A percentile compares a stretch with the other conserved stretches of the same genome.
phyloP scores from a whole-genome alignment of 37 sponge, comb jelly and placozoan species.

The Axinella damicornis region DNA sequence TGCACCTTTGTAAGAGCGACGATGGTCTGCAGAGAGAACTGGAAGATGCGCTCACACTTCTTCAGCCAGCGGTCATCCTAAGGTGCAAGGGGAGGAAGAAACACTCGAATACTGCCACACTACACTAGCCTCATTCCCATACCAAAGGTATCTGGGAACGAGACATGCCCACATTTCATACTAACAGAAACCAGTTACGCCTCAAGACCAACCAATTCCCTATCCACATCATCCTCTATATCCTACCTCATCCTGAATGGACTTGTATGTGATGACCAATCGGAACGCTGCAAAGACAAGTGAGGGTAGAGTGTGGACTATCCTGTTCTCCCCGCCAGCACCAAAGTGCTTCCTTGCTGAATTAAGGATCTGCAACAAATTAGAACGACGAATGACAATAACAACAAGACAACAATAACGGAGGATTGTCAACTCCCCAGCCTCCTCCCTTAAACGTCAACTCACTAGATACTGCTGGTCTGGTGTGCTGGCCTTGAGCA shows the following conservation, averaged over 20 bases:
- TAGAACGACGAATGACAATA: background rate
- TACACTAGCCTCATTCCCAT: no score
- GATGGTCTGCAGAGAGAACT: conserved; percentile 88
- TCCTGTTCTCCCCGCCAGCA: conserved; percentile 83
- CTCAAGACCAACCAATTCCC: no score
- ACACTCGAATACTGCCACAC: no score
- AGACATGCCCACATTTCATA: no score
- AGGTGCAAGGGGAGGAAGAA: background rate
- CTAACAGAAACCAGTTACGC: no score
- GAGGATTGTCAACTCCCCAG: conserved; percentile 28
- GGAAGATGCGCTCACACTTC: conserved; percentile 95
- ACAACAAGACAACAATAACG: background rate
- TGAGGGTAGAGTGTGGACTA: conserved; percentile 86
- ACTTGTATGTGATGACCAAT: conserved; percentile 77
- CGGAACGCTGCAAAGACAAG: conserved; percentile 90
- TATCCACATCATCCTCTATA: background rate
- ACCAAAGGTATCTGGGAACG: no score
- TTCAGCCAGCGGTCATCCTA: conserved; percentile 95
- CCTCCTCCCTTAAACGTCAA: no score
- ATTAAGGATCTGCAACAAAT: conserved; percentile 87
- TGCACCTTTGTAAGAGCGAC: conserved; percentile 74
- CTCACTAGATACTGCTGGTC: conserved; percentile 96
- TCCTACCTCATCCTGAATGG: conserved; percentile 72
- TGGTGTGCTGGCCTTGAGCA: conserved; percentile 71
- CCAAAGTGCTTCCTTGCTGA: conserved; percentile 86